Evolutionary conservation across 2,113 vertebrate species (phyloP), one percentile per base, ranked within the genome.

Genomic region (Scomber scombrus): DNA sequence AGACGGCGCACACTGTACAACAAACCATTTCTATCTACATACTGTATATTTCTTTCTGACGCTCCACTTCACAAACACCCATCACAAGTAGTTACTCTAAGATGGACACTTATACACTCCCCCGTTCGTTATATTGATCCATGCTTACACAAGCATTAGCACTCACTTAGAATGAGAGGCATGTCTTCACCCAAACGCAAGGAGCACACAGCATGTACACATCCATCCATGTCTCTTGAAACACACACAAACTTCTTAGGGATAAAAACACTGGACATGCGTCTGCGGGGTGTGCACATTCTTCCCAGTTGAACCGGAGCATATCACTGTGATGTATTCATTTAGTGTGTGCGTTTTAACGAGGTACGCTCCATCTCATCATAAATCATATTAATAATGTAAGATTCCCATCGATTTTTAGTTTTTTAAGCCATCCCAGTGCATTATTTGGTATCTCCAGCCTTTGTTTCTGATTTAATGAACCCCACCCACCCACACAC

Each of bases 61-160:
- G 70, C 15, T 51, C 49, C 81, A 55, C 62, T 75, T 83, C 64
- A 68, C 84, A 82, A 85, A 82, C 74, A 29, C 65, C 76, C 50
- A 63, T 70, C 87, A 66, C 65, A 68, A 58, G 81, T 85, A 86
- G 82, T 88, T 74, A 84, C 67, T 90, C 76, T n/a, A 18, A 87
- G 90, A 92, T 78, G 82, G 89, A 93, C 90, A 90, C 86, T 93
- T 92, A 90, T 85, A 89, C 85, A 92, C 88, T 92, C 78, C 82
- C 77, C 65, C 15, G 77, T 89, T 87, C 71, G 58, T 89, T 87
- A 90, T 92, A 94, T 92, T 88, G 91, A 93, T 91, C 87, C 77
- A 72, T 87, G 88, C 93, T 90, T 89, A 91, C 88, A 91, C 87
- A 85, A 87, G 87, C 87, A 90, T 93, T 93, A 91, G 86, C 89